These are phyloP conservation scores for Euthynnus affinis DNA, from an alignment of 2,797 vertebrate species.

Conservation along the genomic window DNA sequence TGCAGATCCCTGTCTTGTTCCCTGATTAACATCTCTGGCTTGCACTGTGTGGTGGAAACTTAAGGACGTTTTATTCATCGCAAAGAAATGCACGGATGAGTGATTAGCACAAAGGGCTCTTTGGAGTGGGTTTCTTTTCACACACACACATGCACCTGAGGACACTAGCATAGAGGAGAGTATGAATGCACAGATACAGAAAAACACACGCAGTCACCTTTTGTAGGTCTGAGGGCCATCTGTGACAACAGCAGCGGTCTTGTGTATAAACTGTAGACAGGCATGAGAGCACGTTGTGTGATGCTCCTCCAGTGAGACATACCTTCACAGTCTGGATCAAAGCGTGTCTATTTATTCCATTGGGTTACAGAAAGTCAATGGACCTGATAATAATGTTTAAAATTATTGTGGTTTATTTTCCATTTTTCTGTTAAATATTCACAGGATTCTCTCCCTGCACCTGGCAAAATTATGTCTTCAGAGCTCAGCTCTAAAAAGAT, in stretches of 20 bases:
- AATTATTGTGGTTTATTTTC: constrained; percentile 71
- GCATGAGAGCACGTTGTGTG: constrained; percentile 43
- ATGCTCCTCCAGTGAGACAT: constrained; percentile 71
- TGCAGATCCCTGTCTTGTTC: constrained; percentile 72
- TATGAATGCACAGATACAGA: constrained; percentile 25
- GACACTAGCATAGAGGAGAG: constrained; percentile 30
- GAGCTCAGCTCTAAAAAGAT: constrained; percentile 46
- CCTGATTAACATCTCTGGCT: constrained; percentile 79
- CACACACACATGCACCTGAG: constrained; percentile 45
- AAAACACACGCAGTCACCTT: constrained; percentile 43
- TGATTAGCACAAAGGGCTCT: constrained; percentile 51
- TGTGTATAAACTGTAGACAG: constrained; percentile 61
- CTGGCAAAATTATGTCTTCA: constrained; percentile 51
- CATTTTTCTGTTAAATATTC: constrained; percentile 60
- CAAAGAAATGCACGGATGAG: constrained; percentile 64
- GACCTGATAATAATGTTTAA: constrained; percentile 71
- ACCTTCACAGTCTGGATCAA: constrained; percentile 70
- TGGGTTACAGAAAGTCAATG: constrained; percentile 55
- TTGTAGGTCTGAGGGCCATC: constrained; percentile 59
- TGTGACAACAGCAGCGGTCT: constrained; percentile 70
- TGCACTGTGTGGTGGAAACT: constrained; percentile 54
- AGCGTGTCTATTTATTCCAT: constrained; percentile 51
- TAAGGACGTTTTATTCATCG: constrained; percentile 64
- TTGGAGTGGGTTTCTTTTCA: constrained; percentile 33
- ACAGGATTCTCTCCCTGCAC: constrained; percentile 53